Evolutionary conservation across 1,140 invertebrate species (phyloP), one percentile per base, ranked within the genome.

Genomic region (Temnothorax curvispinosus): DNA sequence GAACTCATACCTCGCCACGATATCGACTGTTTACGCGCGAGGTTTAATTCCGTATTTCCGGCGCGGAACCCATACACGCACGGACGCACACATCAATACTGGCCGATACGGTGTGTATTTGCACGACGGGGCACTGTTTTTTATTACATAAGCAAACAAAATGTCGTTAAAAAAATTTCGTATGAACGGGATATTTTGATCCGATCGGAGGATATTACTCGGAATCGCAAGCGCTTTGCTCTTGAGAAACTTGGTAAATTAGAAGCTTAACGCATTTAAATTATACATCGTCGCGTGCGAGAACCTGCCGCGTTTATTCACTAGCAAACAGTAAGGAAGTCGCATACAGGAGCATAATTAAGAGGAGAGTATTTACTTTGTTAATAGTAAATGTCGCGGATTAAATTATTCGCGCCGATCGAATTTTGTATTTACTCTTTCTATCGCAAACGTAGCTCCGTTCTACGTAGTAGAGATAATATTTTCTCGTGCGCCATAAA

Each of bases 21-120:
- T 74, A 84, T 62, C 38, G 80, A 84, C 69, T 84, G 80, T 84
- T 84, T 84, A 69, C 80, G 69, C 80, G 54, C 54, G 41, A 75
- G 69, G 54, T 84, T 84, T 84, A 74, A 84, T 84, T 84, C 54
- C 41, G 69, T 75, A 84, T 58, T 84, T 84, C 69, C 80, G 80
- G 18, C 38, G 67, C 27, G 60, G 44, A 35, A 13, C 3, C 32
- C 18, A 21, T 27, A 41, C 7, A 44, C 52, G 13, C 67, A 44
- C 35, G 18, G 6, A n/a, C 15, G 38, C 41, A 47, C 21, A n/a
- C 21, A 58, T 38, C 60, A n/a, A 64, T 65, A 38, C 11, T 8
- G 41, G 35, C 64, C 64, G 77, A 80, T 67, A 69, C 65, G 60
- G 21, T 82, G 67, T 82, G 27, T 82, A 82, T 82, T 82, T 82